Base-by-base conservation (phyloP, 2,888 invertebrate genomes). In the Heliconius ethilla region DNA sequence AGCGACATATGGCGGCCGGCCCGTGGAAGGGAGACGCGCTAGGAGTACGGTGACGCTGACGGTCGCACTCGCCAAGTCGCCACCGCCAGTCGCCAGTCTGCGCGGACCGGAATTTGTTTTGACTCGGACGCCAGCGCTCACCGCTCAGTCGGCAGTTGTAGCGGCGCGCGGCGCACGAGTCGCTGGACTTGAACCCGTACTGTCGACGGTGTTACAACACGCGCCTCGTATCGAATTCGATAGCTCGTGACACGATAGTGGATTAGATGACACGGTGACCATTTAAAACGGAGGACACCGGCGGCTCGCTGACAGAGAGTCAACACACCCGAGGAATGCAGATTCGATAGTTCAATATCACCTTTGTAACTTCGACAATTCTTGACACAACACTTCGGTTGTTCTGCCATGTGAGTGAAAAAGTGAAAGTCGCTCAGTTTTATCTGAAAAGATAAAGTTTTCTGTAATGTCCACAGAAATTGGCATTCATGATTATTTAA, bases 101-200 rank as follows among this genome's bases (percentile, higher is more conserved):
- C 87, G 87, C 88, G 90, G 92, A 90, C 92, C 90, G 83, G 89
- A 89, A 90, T 89, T 91, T 91, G 91, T 91, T 92, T 89, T 90
- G 88, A 88, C 90, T 85, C 88, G 86, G 88, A 87, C 81, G 45
- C 13, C 78, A 29, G 37, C n/a, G 69, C 40, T 45, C 40, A 69
- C 45, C n/a, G 69, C 40, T 45, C 69, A 69, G 69, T 69, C 69
- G 69, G 15, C 69, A 91, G 91, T 91, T 88, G 90, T 85, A 86
- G 70, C 89, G 87, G 86, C 89, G 89, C 84, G 84, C 90, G 88
- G 90, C 92, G 92, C 89, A 87, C 88, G 89, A 88, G 90, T 88
- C 86, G 84, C 84, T 84, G 27, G 63, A 27, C 83, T 40, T 25
- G 59, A 13, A 27, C 4, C 10, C n/a, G 18, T 27, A 25, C 22